phyloP scores from a whole-genome alignment of 2,888 invertebrate genomes.

The Tubulanus polymorphus region DNA sequence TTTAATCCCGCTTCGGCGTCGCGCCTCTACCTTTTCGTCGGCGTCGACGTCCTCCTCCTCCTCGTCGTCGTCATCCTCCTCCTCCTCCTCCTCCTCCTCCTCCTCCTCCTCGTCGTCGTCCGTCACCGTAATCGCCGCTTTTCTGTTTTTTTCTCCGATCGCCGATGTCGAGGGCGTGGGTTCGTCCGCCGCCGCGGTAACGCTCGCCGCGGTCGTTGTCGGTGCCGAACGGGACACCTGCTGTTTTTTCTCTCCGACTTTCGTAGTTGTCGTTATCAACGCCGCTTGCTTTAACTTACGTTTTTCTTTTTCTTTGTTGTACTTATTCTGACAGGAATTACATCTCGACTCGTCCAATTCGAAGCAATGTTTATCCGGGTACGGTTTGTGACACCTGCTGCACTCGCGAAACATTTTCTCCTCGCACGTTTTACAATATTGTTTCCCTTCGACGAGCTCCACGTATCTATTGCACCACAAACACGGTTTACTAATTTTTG shows the following conservation, averaged over 20 bases:
- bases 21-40: too few relatives aligned
- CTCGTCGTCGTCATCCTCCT: background rate
- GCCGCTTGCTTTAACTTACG: background rate
- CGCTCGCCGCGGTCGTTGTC: background rate
- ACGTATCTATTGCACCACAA: background rate
- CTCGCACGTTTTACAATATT: background rate
- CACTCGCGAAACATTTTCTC: background rate
- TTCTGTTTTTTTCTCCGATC: background rate
- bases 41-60: too few relatives aligned
- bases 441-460: background rate
- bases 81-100: background rate
- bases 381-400: background rate
- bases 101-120: background rate
- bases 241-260: background rate
- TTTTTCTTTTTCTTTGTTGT: background rate
- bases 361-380: background rate
- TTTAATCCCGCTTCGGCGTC: too few relatives aligned
- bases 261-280: background rate
- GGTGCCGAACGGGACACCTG: background rate
- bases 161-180: background rate
- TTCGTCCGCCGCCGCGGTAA: background rate
- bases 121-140: background rate
- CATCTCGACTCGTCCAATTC: background rate
- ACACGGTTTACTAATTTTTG: background rate
- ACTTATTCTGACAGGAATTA: background rate